Evolutionary conservation across 2,888 invertebrate genomes (phyloP).

Genomic region (Latrodectus hesperus): DNA sequence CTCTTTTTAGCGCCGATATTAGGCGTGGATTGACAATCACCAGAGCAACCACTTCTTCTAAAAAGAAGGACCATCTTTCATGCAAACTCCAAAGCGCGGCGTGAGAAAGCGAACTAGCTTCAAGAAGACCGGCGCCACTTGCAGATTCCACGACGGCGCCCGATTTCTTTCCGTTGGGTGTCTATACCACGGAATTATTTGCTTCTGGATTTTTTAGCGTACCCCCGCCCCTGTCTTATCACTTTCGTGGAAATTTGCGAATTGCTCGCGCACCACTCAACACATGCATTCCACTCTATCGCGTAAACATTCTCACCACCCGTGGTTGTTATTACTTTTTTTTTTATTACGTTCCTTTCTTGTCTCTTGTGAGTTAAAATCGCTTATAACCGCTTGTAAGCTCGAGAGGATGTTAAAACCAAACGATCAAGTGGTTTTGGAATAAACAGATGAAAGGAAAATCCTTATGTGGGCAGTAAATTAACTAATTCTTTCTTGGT

Average conservation of each 20-base stretch:
- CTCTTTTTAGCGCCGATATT: background rate
- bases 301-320: constrained; percentile 1
- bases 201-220: too few species aligned
- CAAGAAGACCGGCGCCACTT: constrained; percentile 31
- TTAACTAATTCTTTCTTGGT: too few species aligned
- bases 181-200: background rate
- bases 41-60: background rate
- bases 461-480: too few species aligned
- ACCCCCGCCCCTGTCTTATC: background rate
- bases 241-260: background rate
- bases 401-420: too few species aligned
- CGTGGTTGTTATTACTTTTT: background rate
- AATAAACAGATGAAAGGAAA: too few species aligned
- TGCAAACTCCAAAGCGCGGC: background rate
- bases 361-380: too few species aligned
- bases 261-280: background rate
- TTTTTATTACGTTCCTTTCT: too few species aligned
- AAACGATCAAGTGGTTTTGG: too few species aligned
- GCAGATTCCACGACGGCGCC: constrained; percentile 58
- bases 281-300: background rate
- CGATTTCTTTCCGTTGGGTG: constrained; percentile 1
- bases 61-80: constrained; percentile 3
- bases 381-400: too few species aligned
- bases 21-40: constrained; percentile 2
- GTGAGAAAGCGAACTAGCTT: background rate